Evolutionary conservation across 2,113 vertebrate genomes (phyloP), one percentile per base, ranked within the genome.

Genomic region (Mustela nigripes): DNA sequence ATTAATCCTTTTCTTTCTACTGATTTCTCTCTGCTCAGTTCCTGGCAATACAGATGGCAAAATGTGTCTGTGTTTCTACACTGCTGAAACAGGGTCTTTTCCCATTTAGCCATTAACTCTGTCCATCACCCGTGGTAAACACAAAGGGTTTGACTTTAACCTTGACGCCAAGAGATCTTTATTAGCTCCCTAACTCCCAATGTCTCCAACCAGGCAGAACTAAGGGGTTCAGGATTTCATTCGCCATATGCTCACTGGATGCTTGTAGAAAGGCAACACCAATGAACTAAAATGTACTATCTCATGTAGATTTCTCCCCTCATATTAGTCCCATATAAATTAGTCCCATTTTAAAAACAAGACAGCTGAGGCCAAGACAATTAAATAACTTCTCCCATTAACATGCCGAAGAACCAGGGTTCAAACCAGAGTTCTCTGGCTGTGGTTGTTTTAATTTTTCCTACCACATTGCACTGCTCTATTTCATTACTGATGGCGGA

Each of bases 141-240:
- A 50, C 56, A 69, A 92, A 94, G 36, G 53, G 2, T 45, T 31
- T 53, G 56, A 73, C 26, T 21, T 86, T 42, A 83, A 33, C 42
- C 58, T 89, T 31, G 69, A 91, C 0, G 11, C 60, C 78, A 39
- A n/a, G 95, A 85, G 28, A 39, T 71, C 81, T 86, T 89, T 92
- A 81, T 74, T 48, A 97, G 58, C 16, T 63, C 67, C n/a, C 69
- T 71, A 76, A 65, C 62, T 98, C 28, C 22, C 74, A 92, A 28
- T 33, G 42, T 84, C 69, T 92, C 94, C 94, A 93, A 45, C 33
- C 80, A 95, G 91, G 96, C 96, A 95, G 96, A 96, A 97, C 74
- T 85, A 97, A 22, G 73, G 73, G 74, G 22, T 22, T 97, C 93
- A 90, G 83, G 24, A 42, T 74, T 94, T 74, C 60, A 33, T 71